Percentiles rank a stretch among this genome's conserved stretches.
These are phyloP conservation scores for Gasterosteus aculeatus DNA, from an alignment of 2,113 vertebrate species.

Conservation along the genomic window DNA sequence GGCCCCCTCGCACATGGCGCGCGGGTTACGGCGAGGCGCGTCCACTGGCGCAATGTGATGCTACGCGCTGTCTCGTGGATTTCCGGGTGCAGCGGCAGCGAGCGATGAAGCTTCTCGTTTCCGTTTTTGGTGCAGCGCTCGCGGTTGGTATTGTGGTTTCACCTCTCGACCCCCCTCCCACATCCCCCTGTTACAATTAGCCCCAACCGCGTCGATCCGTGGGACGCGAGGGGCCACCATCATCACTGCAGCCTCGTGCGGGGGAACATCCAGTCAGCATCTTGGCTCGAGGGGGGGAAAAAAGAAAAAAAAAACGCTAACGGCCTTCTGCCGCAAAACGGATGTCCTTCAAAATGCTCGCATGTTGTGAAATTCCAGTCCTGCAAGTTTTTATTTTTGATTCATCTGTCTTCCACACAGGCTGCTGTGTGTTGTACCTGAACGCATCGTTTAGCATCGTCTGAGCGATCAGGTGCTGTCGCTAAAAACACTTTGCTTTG, in stretches of 20 bases:
- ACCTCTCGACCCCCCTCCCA: background rate
- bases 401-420: background rate
- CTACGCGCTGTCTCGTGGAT: conserved; percentile 53
- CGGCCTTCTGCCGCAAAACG: background rate
- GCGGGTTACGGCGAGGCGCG: conserved; percentile 12
- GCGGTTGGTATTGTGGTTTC: conserved; percentile 1
- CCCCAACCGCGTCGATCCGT: background rate
- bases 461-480: conserved; percentile 52
- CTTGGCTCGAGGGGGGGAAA: background rate
- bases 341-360: background rate
- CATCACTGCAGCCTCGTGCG: conserved; percentile 4
- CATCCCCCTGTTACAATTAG: too few relatives aligned
- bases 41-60: conserved; percentile 73
- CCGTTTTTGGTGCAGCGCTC: background rate
- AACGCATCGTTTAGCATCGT: conserved; percentile 52
- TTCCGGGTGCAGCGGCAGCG: conserved; percentile 63
- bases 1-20: conserved; percentile 61
- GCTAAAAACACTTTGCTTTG: background rate
- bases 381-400: background rate
- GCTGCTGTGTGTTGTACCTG: background rate
- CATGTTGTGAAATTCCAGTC: background rate
- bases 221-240: conserved; percentile 5
- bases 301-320: too few relatives aligned
- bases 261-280: conserved; percentile 17
- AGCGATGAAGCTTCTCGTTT: conserved; percentile 50